Base-by-base conservation (phyloP, 2,888 invertebrate genomes). In the Amphipoea lucens region DNA sequence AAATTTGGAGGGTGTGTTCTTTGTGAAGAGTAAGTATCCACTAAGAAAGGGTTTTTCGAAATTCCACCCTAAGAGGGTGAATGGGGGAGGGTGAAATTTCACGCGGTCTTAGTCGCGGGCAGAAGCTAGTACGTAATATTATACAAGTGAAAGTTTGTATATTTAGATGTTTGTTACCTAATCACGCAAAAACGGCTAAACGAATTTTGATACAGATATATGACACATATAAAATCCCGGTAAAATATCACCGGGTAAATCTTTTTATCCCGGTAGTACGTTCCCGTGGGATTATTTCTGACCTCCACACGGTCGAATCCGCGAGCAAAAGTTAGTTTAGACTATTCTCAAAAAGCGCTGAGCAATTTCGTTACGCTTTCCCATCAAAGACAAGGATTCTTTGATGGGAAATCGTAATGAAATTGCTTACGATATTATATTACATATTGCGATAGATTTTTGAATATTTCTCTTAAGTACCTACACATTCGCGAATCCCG, bases 341-440 rank as follows among this genome's bases (percentile, higher is more conserved):
- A 62, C 20, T n/a, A 48, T 71, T 67, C n/a, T 71, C 42, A 77
- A 86, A 80, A 81, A 83, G 45, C 36, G 11, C 23, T 66, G 11
- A 81, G 23, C 2, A 14, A 65, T 63, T 81, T 57, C 42, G 29
- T 62, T 74, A 67, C 57, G 9, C 11, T 45, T 63, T 42, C 1
- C 48, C 4, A 75, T 70, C 23, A 70, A 63, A 36, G 29, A 20
- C 5, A 11, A 45, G 11, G 45, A 45, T 11, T 45, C 45, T 45
- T 2, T 45, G 45, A 45, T 45, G 45, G 45, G 45, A 45, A 11
- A 9, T 11, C 45, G 45, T 45, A 45, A 11, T 11, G 45, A 45
- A 45, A 45, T 45, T 45, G 2, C 9, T 45, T 45, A 11, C 45
- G 45, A 45, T 11, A 45, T 45, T 2, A 45, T 11, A 45, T 11